Percentiles rank a stretch among this genome's conserved stretches.
Evolutionary conservation across 2,113 vertebrate species (phyloP).

Genomic region (Noctilio leporinus): DNA sequence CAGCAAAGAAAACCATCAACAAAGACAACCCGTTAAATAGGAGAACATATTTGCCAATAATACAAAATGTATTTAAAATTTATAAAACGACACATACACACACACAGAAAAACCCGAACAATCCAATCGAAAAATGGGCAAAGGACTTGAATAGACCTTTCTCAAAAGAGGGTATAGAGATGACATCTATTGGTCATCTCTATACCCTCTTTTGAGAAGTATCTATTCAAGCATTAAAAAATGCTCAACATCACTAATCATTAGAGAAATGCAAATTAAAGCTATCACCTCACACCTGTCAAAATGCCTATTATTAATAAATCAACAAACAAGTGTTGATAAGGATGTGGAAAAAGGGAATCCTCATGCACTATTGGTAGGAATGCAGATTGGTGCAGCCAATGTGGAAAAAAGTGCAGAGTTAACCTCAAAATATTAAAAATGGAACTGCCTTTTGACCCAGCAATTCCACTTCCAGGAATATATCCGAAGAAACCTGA

Average conservation of each 20-base stretch:
- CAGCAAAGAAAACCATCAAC: no score
- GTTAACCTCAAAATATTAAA: background rate
- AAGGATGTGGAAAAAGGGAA: background rate
- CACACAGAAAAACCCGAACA: background rate
- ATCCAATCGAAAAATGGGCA: background rate
- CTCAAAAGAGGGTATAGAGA: background rate
- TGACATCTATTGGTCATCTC: no score
- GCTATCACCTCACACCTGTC: background rate
- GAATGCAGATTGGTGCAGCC: background rate
- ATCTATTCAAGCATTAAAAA: no score
- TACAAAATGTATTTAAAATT: background rate
- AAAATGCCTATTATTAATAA: background rate
- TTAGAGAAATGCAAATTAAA: background rate
- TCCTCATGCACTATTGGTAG: background rate
- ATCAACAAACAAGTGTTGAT: background rate
- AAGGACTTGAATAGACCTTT: background rate
- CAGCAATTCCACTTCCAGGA: background rate
- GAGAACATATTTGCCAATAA: background rate
- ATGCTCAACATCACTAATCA: background rate
- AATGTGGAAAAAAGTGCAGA: background rate
- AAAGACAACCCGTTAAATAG: background rate
- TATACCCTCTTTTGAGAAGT: no score
- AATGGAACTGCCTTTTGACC: background rate
- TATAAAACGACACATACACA: background rate
- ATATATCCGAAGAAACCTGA: background rate